Evolutionary conservation across 1,140 invertebrate species (phyloP).

Genomic region (Orius laevigatus): DNA sequence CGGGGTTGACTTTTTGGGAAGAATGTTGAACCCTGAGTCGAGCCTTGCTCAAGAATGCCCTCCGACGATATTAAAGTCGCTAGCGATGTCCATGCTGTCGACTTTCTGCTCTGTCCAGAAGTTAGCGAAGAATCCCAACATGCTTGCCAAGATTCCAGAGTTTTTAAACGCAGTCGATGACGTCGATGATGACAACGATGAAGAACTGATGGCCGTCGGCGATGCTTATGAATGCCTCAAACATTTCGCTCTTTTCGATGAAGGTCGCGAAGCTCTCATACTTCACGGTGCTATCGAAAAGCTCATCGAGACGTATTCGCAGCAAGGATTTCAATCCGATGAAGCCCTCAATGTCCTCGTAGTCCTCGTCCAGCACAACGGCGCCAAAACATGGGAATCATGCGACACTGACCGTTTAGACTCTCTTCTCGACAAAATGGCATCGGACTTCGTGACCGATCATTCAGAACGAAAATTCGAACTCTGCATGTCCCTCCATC

Average conservation of each 20-base stretch:
- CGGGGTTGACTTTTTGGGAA: constrained; percentile 65
- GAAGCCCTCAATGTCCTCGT: constrained; percentile 65
- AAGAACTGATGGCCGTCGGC: constrained; percentile 71
- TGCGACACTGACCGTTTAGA: constrained; percentile 54
- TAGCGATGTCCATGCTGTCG: constrained; percentile 68
- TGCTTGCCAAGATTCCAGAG: constrained; percentile 60
- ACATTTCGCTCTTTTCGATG: constrained; percentile 50
- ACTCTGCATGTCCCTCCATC: constrained; percentile 54
- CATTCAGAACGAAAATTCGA: constrained; percentile 77
- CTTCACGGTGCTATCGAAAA: constrained; percentile 57
- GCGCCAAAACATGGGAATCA: constrained; percentile 51
- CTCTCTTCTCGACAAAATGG: constrained; percentile 64
- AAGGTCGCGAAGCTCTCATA: constrained; percentile 56
- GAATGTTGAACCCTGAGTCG: constrained; percentile 44
- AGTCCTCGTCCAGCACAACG: constrained; percentile 47
- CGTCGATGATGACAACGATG: constrained; percentile 51
- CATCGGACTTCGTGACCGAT: constrained; percentile 72
- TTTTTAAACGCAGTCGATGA: constrained; percentile 61
- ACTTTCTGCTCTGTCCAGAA: constrained; percentile 64
- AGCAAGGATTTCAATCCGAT: constrained; percentile 72
- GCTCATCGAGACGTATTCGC: constrained; percentile 68
- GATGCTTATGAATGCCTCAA: constrained; percentile 74
- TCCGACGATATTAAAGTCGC: constrained; percentile 71
- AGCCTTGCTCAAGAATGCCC: constrained; percentile 56
- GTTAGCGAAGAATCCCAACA: constrained; percentile 60